Evolutionary conservation across 2,797 vertebrate species (phyloP).

Genomic region (Liasis olivaceus): DNA sequence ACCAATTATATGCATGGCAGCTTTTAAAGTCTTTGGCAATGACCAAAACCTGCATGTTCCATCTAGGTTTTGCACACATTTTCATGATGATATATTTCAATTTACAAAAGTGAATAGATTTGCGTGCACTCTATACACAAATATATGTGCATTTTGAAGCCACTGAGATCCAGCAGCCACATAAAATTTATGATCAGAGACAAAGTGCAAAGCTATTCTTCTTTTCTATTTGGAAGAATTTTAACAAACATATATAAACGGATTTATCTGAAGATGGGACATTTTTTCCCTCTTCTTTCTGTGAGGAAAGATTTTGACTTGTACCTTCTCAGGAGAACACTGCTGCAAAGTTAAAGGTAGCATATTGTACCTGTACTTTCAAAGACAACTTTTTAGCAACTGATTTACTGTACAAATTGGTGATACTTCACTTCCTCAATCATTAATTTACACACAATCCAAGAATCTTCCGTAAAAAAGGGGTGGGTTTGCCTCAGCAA

Average conservation of each 20-base stretch:
- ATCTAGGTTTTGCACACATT: background rate
- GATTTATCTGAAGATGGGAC: background rate
- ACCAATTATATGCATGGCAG: background rate
- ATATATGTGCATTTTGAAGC: background rate
- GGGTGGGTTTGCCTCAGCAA: background rate
- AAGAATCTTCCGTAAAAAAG: background rate
- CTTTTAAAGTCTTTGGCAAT: conserved; percentile 2
- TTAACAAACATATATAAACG: background rate
- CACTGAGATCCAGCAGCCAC: background rate
- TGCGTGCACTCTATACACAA: background rate
- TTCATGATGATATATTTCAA: background rate
- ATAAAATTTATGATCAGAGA: background rate
- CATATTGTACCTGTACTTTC: conserved; percentile 16
- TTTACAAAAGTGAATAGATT: background rate
- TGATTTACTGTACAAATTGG: conserved; percentile 50
- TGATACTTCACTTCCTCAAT: conserved; percentile 50
- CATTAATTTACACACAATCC: conserved; percentile 19
- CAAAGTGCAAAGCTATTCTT: background rate
- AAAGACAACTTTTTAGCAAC: conserved; percentile 30
- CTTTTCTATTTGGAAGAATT: background rate
- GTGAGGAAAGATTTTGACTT: conserved; percentile 16
- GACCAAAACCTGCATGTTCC: background rate
- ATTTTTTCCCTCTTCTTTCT: background rate
- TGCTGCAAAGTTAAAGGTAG: conserved; percentile 3
- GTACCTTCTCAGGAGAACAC: conserved; percentile 12